phyloP scores from a whole-genome alignment of 1,140 invertebrate species.

The Panulirus ornatus region DNA sequence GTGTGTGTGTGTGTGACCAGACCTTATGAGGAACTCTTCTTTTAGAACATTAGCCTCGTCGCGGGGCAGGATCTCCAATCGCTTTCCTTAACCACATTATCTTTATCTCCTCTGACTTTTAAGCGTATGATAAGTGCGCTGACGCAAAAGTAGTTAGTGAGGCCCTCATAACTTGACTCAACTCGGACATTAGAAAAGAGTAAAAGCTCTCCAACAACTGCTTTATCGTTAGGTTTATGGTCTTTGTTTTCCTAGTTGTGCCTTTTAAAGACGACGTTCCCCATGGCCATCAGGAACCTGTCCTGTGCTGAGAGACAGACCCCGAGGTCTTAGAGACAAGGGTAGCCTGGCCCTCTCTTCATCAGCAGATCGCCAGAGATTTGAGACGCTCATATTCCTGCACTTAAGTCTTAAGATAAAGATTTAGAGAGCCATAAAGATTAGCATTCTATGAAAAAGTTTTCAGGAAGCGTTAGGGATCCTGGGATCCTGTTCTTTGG shows the following conservation, averaged over 20 bases:
- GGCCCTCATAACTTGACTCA: too few relatives aligned
- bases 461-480: neutral
- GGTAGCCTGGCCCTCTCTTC: neutral
- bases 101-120: neutral
- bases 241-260: neutral
- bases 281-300: neutral
- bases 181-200: too few relatives aligned
- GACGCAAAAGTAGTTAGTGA: too few relatives aligned
- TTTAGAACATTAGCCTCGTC: neutral
- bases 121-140: too few relatives aligned
- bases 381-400: constrained; percentile 9
- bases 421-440: neutral
- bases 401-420: neutral
- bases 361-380: neutral
- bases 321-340: neutral
- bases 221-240: neutral
- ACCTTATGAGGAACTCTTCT: neutral
- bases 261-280: neutral
- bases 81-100: neutral
- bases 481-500: too few relatives aligned
- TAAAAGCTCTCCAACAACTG: neutral
- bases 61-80: neutral
- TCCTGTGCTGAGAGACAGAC: neutral
- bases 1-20: too few relatives aligned
- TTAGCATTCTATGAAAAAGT: neutral